Evolutionary conservation across 2,113 vertebrate genomes (phyloP).

Genomic region (human (Homo sapiens)): GRCh38 chr2:98009501-98010000

Average conservation of each 20-base stretch:
- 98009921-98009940: not conserved
- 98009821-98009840: not conserved
- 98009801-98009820: not conserved
- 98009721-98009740: not conserved
- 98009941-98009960: not conserved
- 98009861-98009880: not conserved
- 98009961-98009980: not conserved
- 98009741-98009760: not conserved
- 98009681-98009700: not conserved
- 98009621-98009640: not conserved
- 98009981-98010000: not conserved
- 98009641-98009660: not conserved
- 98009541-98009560: not conserved
- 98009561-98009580: not conserved
- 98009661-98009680: not conserved
- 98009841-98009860: not conserved
- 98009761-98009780: not conserved
- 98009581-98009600: not conserved
- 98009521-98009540: slow-evolving; percentile 13
- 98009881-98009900: not conserved
- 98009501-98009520: not conserved
- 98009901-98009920: not conserved
- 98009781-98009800: not conserved
- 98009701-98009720: not conserved
- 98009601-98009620: not conserved